A percentile compares a stretch with the other conserved stretches of the same genome.
Conservation (phyloP, 2,888 invertebrate genomes). For the Biston stratarius region DNA sequence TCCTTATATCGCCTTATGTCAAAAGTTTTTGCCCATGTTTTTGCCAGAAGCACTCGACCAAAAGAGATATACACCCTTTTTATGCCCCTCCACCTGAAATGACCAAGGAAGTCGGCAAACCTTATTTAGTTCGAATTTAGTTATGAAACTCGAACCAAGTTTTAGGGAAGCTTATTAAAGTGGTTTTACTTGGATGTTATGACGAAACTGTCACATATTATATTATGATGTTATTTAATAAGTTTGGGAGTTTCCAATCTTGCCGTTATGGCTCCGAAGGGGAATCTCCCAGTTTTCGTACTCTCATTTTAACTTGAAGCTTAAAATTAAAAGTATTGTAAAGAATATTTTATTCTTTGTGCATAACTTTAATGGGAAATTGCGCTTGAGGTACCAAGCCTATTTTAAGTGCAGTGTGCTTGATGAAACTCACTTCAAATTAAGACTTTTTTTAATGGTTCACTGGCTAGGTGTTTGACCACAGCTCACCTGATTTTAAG, state of each 20-base stretch:
- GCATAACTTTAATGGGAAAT: constrained; percentile 20
- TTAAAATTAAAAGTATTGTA: constrained; percentile 38
- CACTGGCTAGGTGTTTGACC: too few species aligned
- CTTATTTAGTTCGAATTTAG: constrained; percentile 61
- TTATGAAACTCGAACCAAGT: constrained; percentile 59
- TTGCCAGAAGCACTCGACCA: constrained; percentile 60
- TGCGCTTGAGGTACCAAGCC: constrained; percentile 4
- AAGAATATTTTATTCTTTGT: constrained; percentile 16
- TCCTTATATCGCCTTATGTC: constrained; percentile 62
- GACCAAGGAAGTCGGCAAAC: constrained; percentile 56
- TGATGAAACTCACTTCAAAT: background rate
- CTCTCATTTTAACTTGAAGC: constrained; percentile 37
- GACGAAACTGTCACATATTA: constrained; percentile 54
- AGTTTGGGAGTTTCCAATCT: constrained; percentile 55
- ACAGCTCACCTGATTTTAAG: too few species aligned
- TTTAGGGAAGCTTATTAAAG: constrained; percentile 53
- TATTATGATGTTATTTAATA: constrained; percentile 54
- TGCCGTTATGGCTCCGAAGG: constrained; percentile 27
- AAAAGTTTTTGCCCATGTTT: constrained; percentile 70
- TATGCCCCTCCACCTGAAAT: constrained; percentile 58
- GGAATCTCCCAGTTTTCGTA: constrained; percentile 31
- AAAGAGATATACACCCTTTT: constrained; percentile 59
- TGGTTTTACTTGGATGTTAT: constrained; percentile 47
- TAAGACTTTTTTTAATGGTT: too few species aligned
- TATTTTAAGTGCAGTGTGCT: constrained; percentile 15